Base-by-base conservation (phyloP, 1,140 invertebrate genomes). In the Coenobita brevimanus region DNA sequence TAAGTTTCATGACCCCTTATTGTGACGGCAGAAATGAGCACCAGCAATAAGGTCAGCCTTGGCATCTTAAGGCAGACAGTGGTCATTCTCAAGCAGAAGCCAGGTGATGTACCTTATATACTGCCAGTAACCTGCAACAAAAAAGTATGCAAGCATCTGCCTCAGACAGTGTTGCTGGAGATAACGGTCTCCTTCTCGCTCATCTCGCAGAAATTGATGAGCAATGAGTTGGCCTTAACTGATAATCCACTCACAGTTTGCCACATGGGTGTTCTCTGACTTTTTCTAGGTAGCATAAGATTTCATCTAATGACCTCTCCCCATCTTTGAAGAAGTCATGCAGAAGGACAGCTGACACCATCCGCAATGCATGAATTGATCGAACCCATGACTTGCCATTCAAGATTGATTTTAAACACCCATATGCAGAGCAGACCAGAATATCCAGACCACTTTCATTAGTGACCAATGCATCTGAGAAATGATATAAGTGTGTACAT, bases 1-100 rank as follows among this genome's bases (percentile, higher is more conserved):
- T 57, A 50, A 80, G 78, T 80, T 80, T n/a, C 78, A 80, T 80
- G 78, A 80, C 46, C 78, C 78, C 46, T 80, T 30, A 80, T 57
- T 80, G 78, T 80, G 78, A 57, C 36, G 78, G 78, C 78, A 80
- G 36, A 80, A 21, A 15, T 80, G 43, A 57, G 43, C 78, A 57
- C 78, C 50, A 57, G 78, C 43, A 41, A 75, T 4, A 21, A 75
- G 36, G 13, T 75, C 36, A 41, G 38, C 36, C 71, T 75, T 75
- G 10, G 71, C 71, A 38, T 41, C 17, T 17, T 21, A 30, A 30
- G 24, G 46, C 4, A 50, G 46, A 50, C 46, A 50, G 46, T 50
- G 46, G 46, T 50, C 46, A 6, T 8, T 50, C 46, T 50, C 46
- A 50, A 8, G 46, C 46, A 50, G 46, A 17, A 8, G 46, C 46